Percentiles rank a stretch among this genome's conserved stretches.
Evolutionary conservation across 64 coral and sea anemone genomes (phyloP).

Genomic region (Montipora capricornis): DNA sequence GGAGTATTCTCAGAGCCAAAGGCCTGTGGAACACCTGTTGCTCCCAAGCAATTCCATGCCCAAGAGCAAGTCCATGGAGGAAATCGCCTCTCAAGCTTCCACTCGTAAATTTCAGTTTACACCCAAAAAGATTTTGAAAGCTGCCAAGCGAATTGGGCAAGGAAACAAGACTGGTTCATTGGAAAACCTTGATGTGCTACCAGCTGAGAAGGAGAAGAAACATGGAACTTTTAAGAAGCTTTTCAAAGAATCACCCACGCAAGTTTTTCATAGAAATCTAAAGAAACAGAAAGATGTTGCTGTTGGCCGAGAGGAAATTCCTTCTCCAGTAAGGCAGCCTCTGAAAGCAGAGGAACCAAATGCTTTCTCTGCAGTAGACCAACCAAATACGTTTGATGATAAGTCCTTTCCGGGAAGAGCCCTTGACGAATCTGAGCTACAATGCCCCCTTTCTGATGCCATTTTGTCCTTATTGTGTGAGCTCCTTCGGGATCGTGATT

Average conservation of each 20-base stretch:
- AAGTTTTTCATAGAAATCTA: neutral
- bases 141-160: conserved; percentile 29
- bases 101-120: conserved; percentile 11
- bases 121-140: conserved; percentile 39
- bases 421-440: neutral
- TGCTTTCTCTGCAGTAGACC: neutral
- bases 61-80: conserved; percentile 43
- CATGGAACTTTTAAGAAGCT: conserved; percentile 1
- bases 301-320: neutral
- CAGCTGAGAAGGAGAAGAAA: conserved; percentile 11
- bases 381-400: neutral
- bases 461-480: conserved; percentile 71
- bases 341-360: conserved; percentile 9
- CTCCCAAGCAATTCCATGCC: neutral
- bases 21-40: neutral
- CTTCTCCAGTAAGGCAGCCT: neutral
- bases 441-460: conserved; percentile 57
- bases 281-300: neutral
- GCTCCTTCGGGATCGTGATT: conserved; percentile 42
- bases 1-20: neutral
- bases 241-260: neutral
- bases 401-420: neutral
- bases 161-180: conserved; percentile 1
- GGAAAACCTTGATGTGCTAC: neutral
- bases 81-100: neutral